phyloP scores from a whole-genome alignment of 1,140 invertebrate species.

The Wasmannia auropunctata region DNA sequence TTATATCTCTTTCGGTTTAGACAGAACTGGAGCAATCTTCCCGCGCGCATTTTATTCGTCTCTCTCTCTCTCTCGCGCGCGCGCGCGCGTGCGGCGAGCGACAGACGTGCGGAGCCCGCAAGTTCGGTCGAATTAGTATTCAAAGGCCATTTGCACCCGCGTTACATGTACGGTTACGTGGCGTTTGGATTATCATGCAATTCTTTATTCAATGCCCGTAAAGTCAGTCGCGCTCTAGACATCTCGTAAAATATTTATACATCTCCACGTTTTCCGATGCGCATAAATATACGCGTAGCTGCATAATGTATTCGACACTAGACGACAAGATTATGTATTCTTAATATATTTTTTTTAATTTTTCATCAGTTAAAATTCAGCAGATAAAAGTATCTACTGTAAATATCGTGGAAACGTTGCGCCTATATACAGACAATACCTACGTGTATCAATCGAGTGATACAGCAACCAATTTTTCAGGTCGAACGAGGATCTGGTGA shows the following conservation, averaged over 20 bases:
- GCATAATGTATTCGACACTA: not conserved
- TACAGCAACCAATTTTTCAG: conserved; percentile 70
- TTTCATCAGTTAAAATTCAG: conserved; percentile 8
- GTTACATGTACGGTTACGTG: not conserved
- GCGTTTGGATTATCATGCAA: not conserved
- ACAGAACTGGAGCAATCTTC: not conserved
- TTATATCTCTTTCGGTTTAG: conserved; percentile 23
- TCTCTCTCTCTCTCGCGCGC: too few species aligned
- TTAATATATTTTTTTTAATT: not conserved
- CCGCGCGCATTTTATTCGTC: not conserved
- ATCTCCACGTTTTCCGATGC: not conserved
- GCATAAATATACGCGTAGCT: not conserved
- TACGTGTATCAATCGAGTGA: too few species aligned
- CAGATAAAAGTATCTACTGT: not conserved
- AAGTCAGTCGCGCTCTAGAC: not conserved
- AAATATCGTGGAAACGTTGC: not conserved
- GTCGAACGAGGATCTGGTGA: conserved; percentile 80
- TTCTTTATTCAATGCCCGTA: conserved; percentile 31
- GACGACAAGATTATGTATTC: not conserved
- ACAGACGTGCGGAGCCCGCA: not conserved
- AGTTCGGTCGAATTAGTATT: conserved; percentile 7
- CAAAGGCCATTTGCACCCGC: not conserved
- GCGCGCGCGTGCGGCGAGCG: too few species aligned
- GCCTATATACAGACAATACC: too few species aligned
- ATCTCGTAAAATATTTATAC: conserved; percentile 22